phyloP scores from a whole-genome alignment of 2,797 vertebrate species.

The Avahi laniger region DNA sequence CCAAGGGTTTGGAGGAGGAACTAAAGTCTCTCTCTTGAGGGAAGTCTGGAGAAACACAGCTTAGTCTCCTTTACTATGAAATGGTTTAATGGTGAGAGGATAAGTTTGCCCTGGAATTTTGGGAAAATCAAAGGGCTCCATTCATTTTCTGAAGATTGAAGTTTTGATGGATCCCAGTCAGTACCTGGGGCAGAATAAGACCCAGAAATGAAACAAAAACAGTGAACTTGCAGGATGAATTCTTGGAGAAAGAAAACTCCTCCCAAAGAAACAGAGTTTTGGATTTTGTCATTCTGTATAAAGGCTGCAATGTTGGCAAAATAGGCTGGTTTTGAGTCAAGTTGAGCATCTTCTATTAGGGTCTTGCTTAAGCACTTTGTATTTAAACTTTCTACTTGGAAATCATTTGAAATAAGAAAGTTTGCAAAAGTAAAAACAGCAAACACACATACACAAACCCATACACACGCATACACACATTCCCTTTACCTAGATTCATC shows the following conservation, averaged over 20 bases:
- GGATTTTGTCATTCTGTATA: background rate
- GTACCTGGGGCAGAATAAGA: conserved; percentile 44
- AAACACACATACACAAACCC: background rate
- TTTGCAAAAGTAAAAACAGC: background rate
- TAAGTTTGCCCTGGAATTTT: conserved; percentile 45
- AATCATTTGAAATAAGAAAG: conserved; percentile 7
- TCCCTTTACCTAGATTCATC: background rate
- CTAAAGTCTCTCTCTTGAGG: background rate
- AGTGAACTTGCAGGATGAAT: conserved; percentile 26
- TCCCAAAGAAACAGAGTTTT: background rate
- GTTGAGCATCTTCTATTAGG: background rate
- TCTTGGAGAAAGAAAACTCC: background rate
- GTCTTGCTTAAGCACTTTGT: background rate
- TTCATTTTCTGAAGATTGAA: conserved; percentile 65
- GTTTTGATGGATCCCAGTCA: conserved; percentile 50
- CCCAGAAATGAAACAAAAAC: conserved; percentile 54
- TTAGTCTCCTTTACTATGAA: conserved; percentile 63
- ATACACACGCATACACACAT: background rate
- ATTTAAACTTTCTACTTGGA: conserved; percentile 28
- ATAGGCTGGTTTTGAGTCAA: background rate
- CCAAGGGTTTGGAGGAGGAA: background rate
- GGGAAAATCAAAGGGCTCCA: conserved; percentile 59
- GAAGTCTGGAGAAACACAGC: background rate
- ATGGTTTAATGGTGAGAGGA: conserved; percentile 31
- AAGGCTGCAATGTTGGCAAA: background rate